These are phyloP conservation scores for Synergus laeviventris DNA, from an alignment of 2,888 invertebrate species.

Conservation along the genomic window DNA sequence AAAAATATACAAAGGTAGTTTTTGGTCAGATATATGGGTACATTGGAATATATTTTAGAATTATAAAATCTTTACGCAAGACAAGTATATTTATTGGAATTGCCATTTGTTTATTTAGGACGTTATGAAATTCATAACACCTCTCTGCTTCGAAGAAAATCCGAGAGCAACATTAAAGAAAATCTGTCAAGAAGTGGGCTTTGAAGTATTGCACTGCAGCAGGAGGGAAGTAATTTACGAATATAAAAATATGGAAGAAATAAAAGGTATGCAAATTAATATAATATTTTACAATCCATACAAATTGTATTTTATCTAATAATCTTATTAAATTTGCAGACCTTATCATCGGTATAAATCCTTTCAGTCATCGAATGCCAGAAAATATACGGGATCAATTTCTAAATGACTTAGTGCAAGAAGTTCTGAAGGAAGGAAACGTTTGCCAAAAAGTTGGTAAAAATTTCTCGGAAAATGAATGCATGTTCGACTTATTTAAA, in stretches of 20 bases:
- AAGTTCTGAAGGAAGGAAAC: conserved; percentile 67
- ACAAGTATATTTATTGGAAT: not conserved
- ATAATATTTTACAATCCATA: not conserved
- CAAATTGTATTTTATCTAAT: not conserved
- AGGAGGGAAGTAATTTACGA: conserved; percentile 79
- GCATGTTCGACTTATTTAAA: conserved; percentile 69
- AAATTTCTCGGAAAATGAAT: conserved; percentile 46
- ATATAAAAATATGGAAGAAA: conserved; percentile 78
- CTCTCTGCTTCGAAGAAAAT: conserved; percentile 67
- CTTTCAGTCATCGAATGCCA: conserved; percentile 82
- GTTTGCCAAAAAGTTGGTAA: not conserved
- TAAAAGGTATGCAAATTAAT: conserved; percentile 73
- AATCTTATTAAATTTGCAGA: conserved; percentile 75
- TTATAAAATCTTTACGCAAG: too few species aligned
- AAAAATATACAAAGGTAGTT: conserved; percentile 80
- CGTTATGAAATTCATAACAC: not conserved
- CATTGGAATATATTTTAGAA: not conserved
- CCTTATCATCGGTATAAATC: conserved; percentile 83
- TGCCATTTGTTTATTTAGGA: not conserved
- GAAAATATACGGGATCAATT: conserved; percentile 79
- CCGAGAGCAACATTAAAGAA: conserved; percentile 79
- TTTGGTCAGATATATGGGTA: too few species aligned
- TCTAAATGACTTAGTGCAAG: conserved; percentile 79
- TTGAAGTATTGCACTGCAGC: conserved; percentile 80
- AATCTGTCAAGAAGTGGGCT: conserved; percentile 80